Evolutionary conservation across 2,113 vertebrate species (phyloP), one percentile per base, ranked within the genome.

Genomic region (Pseudois nayaur): DNA sequence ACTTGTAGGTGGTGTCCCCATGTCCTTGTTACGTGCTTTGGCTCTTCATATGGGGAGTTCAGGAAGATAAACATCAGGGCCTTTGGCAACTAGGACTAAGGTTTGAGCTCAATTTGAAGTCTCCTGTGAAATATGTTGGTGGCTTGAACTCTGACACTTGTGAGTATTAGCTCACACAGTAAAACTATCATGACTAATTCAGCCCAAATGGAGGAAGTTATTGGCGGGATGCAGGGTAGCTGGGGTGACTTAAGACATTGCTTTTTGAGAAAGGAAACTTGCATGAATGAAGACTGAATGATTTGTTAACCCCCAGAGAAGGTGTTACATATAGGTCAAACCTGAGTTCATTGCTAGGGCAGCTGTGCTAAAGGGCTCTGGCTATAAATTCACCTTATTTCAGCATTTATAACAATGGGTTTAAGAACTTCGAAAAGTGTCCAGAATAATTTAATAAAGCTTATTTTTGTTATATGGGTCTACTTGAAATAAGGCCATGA

Each of bases 111-210:
- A 93, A 71, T 97, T 91, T 96, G 92, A 83, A 36, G 84, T 98
- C 97, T 67, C 16, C 17, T 96, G 76, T 98, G 95, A 98, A 98
- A 98, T 98, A 98, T 1, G 0, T 87, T 74, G 84, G 97, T 96
- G 96, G 90, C 92, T 98, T 95, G 97, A 97, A 8, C 97, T 98
- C 89, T 4, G 94, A 98, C 98, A 98, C 97, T 0, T 0, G 97
- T 93, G 97, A 97, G 97, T 98, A 98, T 98, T 98, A 98, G 97
- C 97, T 98, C 98, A 95, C 92, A 95, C 95, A 98, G 97, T 98
- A 98, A 98, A 98, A 97, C 98, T 83, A 98, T 98, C 97, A 98
- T 98, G 97, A 96, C 97, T 98, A 97, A 97, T 98, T 98, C 95
- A 98, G 90, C 81, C 79, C 97, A 97, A 97, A 96, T 93, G 88